Base-by-base conservation (phyloP, 1,140 invertebrate genomes). In the Campoletis sonorensis region DNA sequence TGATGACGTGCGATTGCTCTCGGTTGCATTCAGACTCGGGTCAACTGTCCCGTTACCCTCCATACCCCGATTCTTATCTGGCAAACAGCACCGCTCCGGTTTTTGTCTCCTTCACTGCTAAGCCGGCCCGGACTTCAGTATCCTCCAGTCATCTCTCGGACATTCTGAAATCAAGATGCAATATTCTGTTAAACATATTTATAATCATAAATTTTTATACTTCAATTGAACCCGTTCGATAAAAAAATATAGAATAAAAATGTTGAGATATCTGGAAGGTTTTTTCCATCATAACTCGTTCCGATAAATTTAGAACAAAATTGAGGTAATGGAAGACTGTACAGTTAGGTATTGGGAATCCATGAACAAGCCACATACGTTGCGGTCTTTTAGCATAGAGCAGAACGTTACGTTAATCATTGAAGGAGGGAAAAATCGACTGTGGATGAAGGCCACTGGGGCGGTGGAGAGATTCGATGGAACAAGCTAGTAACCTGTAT, bases 1-100 rank as follows among this genome's bases (percentile, higher is more conserved):
- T 54, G 94, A 94, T 15, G 85, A 80, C 27, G 93, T 94, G 79
- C 92, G 91, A 90, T 95, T 95, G 37, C 80, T 68, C 68, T 91
- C 90, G 67, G 88, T 90, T 85, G 85, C 87, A 45, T 90, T 90
- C 75, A 90, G 85, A 87, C 89, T 86, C 23, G 16, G 68, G 71
- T 82, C 85, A 45, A 91, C 87, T 11, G 90, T 91, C 16, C 83
- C 85, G 86, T 89, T 91, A 81, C 82, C 72, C 85, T 90, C 89
- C 88, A 90, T 90, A 18, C 81, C 86, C 82, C 33, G 70, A 72
- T 79, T 45, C 58, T 49, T 79, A 77, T 82, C 45, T 75, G 80
- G 81, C 72, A 33, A 80, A 81, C 84, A n/a, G 30, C 75, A 51
- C 79, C 75, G 64, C 64, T 75, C 81, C 77, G 68, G 58, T 73